A percentile compares a stretch with the other conserved stretches of the same genome.
Evolutionary conservation across 2,113 vertebrate species (phyloP).

Genomic region (Psilopogon haemacephalus): DNA sequence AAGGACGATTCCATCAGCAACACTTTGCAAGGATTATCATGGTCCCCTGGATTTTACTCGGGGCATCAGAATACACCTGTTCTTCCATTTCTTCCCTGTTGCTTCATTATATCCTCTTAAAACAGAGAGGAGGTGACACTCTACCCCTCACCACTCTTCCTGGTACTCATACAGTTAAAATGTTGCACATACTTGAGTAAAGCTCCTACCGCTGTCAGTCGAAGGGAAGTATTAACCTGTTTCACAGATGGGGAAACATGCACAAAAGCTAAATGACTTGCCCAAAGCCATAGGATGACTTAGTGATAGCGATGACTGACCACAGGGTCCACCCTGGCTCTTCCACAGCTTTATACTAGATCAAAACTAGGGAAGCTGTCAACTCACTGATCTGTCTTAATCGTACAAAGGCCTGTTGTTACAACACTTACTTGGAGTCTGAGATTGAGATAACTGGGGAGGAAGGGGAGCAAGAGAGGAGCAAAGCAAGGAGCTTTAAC

Average conservation of each 20-base stretch:
- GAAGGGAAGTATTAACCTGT: slow-evolving; percentile 47
- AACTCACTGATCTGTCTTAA: neutral
- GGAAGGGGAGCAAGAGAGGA: neutral
- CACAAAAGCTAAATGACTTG: slow-evolving; percentile 30
- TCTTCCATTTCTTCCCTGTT: neutral
- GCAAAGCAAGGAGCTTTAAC: neutral
- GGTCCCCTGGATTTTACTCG: neutral
- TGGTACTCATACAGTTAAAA: neutral
- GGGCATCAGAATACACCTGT: neutral
- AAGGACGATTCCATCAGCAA: neutral
- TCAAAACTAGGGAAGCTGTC: neutral
- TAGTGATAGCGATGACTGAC: slow-evolving; percentile 10
- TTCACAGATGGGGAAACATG: slow-evolving; percentile 42
- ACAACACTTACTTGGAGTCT: neutral
- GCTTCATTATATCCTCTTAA: neutral
- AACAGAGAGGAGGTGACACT: neutral
- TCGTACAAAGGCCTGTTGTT: neutral
- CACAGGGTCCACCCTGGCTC: neutral
- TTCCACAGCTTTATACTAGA: neutral
- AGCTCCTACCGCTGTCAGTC: slow-evolving; percentile 4
- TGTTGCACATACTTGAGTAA: neutral
- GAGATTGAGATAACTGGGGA: neutral
- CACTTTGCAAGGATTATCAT: neutral
- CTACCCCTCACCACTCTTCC: neutral
- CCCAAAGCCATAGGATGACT: slow-evolving; percentile 27